Evolutionary conservation across 2,797 vertebrate species (phyloP).

Genomic region (Catostomus latipinnis): DNA sequence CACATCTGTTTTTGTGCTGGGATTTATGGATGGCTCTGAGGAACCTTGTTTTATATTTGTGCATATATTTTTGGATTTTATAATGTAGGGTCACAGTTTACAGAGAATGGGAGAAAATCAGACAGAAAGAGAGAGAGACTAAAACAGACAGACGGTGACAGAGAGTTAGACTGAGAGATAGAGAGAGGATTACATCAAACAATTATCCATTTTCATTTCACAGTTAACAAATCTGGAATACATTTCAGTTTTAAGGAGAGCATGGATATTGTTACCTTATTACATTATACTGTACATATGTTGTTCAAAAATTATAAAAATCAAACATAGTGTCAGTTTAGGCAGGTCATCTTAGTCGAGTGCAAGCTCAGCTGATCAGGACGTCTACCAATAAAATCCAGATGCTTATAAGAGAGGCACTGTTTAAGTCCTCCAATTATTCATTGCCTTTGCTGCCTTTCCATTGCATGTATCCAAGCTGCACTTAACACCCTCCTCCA

Average conservation of each 20-base stretch:
- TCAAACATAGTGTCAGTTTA: too few species aligned
- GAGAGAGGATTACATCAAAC: constrained; percentile 22
- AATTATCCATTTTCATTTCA: constrained; percentile 33
- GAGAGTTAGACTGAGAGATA: neutral
- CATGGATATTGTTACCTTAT: neutral
- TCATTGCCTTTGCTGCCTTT: too few species aligned
- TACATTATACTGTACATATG: too few species aligned
- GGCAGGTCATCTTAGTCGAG: too few species aligned
- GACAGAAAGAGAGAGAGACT: constrained; percentile 35
- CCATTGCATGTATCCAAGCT: too few species aligned
- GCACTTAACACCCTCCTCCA: too few species aligned
- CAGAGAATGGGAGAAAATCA: constrained; percentile 22
- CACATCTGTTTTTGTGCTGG: constrained; percentile 12
- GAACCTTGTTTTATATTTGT: too few species aligned
- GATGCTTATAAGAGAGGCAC: too few species aligned
- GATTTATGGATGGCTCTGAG: constrained; percentile 31
- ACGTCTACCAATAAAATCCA: too few species aligned
- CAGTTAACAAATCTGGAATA: constrained; percentile 16
- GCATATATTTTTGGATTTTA: neutral
- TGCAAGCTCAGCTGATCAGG: too few species aligned
- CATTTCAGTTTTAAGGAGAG: constrained; percentile 6
- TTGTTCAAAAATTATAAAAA: too few species aligned
- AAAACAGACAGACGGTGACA: neutral
- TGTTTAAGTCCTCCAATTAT: too few species aligned
- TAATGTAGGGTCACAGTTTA: constrained; percentile 33